Base-by-base conservation (phyloP, 2,888 invertebrate genomes). In the Pterostichus niger region DNA sequence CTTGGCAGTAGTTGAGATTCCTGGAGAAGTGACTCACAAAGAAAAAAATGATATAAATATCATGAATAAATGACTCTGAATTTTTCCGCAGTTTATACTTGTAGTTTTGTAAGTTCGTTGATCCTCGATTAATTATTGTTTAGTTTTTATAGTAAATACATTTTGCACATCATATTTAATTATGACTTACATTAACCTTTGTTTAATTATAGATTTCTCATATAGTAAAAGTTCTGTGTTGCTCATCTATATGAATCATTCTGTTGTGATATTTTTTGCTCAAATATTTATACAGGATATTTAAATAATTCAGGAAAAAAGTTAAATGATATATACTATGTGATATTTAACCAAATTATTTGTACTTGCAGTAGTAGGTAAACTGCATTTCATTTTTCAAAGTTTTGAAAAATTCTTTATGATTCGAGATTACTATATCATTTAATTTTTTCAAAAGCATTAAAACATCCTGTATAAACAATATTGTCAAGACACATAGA, bases 1-100 rank as follows among this genome's bases (percentile, higher is more conserved):
- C 61, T 78, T 56, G 56, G 78, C 59, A 78, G 59, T 11, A 52
- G 44, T 35, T 59, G 17, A 44, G 17, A 44, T 78, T 78, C 78
- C 24, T 59, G 40, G 54, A 59, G 44, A 44, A 2, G 40, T 78
- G 78, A 78, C 33, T 78, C 78, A 78, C 46, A 54, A 17, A 24
- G 24, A 2, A 24, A 24, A 24, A 24, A 71, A 46, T 64, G n/a
- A 15, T 68, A 35, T 68, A 68, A 68, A 76, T 54, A 24, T 54
- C 35, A 56, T 17, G 35, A 54, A 54, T 40, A 40, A 6, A 64
- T 7, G 35, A 6, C 13, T 44, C 7, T 46, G 13, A 33, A 13
- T 9, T 17, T 76, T 76, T 56, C 40, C 11, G 35, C 9, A 3
- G 40, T 64, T 75, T 49, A 24, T 33, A 75, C 24, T 31, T 49